Evolutionary conservation across 2,888 invertebrate genomes (phyloP), one percentile per base, ranked within the genome.

Genomic region (Meghimatium bilineatum): DNA sequence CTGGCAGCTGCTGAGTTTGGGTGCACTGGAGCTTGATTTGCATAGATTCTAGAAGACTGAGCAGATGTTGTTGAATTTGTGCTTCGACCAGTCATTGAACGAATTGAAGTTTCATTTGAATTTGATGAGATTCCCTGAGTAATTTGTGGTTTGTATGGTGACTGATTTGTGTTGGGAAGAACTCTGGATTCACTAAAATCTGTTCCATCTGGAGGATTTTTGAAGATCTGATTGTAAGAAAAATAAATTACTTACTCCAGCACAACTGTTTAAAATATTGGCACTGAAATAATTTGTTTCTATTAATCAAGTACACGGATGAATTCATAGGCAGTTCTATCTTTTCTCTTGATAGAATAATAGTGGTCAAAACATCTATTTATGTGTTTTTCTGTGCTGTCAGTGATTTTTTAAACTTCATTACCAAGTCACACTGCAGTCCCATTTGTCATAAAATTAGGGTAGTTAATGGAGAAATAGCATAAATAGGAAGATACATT

Each of bases 121-220:
- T 60, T 86, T 80, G 71, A 76, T 80, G 82, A 78, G 77, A 60
- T 79, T 67, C 38, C 80, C 29, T 36, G 66, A 29, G 66, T n/a
- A 10, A 26, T n/a, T 69, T 52, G 71, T 66, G 36, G 82, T 60
- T 66, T 85, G 79, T 74, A 77, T 85, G 80, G 80, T 86, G 69
- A 85, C 85, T 49, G 52, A 87, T 87, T 36, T 74, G 85, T 20
- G 84, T 87, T 66, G 83, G 85, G 78, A 87, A 84, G 72, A 85
- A 85, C 63, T 85, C 80, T 85, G 44, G 72, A 80, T 52, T 87
- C 88, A 80, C 56, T 84, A 67, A 74, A 86, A 78, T 92, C 92
- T 26, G 89, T 88, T 72, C 90, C 92, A 72, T 91, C 91, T 23
- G 92, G 92, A 10, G 89, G 86, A 34, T 88, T 89, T 80, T 90